Base-by-base conservation (phyloP, 2,113 vertebrate species). In the Ia io region DNA sequence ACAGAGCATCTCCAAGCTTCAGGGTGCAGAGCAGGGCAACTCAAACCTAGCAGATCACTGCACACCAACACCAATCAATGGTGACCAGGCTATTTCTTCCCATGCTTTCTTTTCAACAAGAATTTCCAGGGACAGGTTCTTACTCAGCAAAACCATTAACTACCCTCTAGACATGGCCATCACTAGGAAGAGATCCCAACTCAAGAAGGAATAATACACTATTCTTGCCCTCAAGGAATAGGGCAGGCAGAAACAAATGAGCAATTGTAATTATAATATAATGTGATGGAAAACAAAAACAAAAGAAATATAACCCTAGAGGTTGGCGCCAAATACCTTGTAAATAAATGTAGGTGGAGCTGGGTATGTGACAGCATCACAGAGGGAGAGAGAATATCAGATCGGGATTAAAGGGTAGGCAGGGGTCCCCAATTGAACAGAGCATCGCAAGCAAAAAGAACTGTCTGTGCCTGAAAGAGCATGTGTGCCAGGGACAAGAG, bases 321-420 rank as follows among this genome's bases (percentile, higher is more conserved):
- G 51, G 40, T n/a, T 67, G 65, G 18, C 3, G 42, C 76, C 35
- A 42, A 67, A 30, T 30, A 10, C 23, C 40, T 3, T 65, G 25
- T 40, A 84, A 63, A 37, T 37, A 42, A 71, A 74, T 8, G 10
- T 3, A 63, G 42, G 13, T 77, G 6, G 30, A 14, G 51, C 42
- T 30, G 51, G 16, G 83, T 13, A 30, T 56, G 49, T 35, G 49
- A 56, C 49, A 25, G 49, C 14, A 17, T 25, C n/a, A 14, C 7
- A 20, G 93, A 63, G 16, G 22, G 6, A 17, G 4, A 22, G 13
- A 53, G 77, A 22, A 9, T 12, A 37, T 49, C 49, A n/a, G 22
- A 22, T 12, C 37, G 42, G 16, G 1, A 28, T 51, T 12, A 6
- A 35, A n/a, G 0, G 2, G 2, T 1, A n/a, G 28, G 74, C 59